Evolutionary conservation across 2,113 vertebrate genomes (phyloP), one percentile per base, ranked within the genome.

Genomic region (Hippopotamus amphibius): DNA sequence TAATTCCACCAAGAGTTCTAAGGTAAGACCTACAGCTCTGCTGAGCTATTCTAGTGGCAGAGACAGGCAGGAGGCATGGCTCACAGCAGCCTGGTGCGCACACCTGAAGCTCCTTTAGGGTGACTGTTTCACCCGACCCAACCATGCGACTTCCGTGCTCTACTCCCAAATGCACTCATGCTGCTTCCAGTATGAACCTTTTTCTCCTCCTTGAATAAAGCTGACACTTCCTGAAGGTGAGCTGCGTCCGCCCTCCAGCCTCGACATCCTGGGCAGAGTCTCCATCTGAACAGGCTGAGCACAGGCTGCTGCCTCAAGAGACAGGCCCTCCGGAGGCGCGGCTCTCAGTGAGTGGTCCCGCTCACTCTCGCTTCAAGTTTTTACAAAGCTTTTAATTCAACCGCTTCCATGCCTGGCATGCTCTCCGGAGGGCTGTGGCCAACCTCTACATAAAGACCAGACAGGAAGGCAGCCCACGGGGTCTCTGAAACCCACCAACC

Each of bases 151-250:
- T 9, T 55, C 1, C 12, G 4, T 15, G 21, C 15, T 43, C 79
- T 48, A 50, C 71, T 65, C n/a, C 30, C 3, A 3, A 26, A 30
- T 1, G 30, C 0, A 3, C 5, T 7, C 6, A 0, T 17, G 53
- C 2, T 10, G 59, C 50, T 28, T 48, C 53, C 53, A 16, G 10
- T 2, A 8, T 0, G 55, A 50, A n/a, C 21, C 26, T 0, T 2
- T 8, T 59, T 61, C 21, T 48, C 15, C n/a, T 76, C 76, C 59
- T 21, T 22, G 30, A 33, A 24, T 7, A 26, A 28, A 19, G 8
- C 30, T 10, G 50, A 24, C 48, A 30, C 24, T 28, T 37, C 43
- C 2, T 7, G 55, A 4, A 48, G n/a, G 48, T 14, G 11, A 37
- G 43, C 41, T 33, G 48, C n/a, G 48, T 19, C 68, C 9, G 13